Base-by-base conservation (phyloP, 1,140 invertebrate genomes). In the Tenebrio molitor region DNA sequence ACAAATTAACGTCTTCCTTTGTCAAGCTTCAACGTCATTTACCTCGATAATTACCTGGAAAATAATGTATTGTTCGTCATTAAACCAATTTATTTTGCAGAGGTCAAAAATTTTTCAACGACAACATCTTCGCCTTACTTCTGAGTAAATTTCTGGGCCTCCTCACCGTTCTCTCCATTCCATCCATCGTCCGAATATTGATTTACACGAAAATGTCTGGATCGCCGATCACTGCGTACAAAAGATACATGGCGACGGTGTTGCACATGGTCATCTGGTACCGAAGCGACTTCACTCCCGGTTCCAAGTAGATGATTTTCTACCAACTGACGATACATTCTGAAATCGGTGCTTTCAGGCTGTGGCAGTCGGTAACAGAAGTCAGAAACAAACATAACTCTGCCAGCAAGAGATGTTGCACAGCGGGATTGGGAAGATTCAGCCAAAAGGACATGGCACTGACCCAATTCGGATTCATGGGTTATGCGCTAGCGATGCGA, bases 391-490 rank as follows among this genome's bases (percentile, higher is more conserved):
- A 89, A 10, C 93, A 95, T 76, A 85, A 89, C 12, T 79, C 84
- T 1, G 90, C 89, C 0, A 89, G 86, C 39, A 78, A 74, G 65
- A 81, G 84, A 39, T 84, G 86, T 1, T 83, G 82, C 5, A 80
- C 83, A 6, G 79, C 79, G 0, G 88, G 89, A 1, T 80, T 87
- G 2, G 77, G 79, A 8, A 16, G 68, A 17, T 87, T 89, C 10
- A 89, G 88, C 0, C 95, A 97, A 82, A 87, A 90, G 70, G 94
- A 96, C 74, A 89, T 97, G 88, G 90, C 90, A 0, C 77, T 96
- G 0, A 95, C 95, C 0, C 93, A 93, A 80, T 95, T 94, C 76
- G 93, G 92, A 6, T 97, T 97, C 78, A 90, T 97, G 74, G 95
- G 94, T 0, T 90, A 91, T 53, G 86, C 89, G 0, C 76, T 95